Conservation (phyloP, 2,113 vertebrate genomes). For the Atractosteus spatula region DNA sequence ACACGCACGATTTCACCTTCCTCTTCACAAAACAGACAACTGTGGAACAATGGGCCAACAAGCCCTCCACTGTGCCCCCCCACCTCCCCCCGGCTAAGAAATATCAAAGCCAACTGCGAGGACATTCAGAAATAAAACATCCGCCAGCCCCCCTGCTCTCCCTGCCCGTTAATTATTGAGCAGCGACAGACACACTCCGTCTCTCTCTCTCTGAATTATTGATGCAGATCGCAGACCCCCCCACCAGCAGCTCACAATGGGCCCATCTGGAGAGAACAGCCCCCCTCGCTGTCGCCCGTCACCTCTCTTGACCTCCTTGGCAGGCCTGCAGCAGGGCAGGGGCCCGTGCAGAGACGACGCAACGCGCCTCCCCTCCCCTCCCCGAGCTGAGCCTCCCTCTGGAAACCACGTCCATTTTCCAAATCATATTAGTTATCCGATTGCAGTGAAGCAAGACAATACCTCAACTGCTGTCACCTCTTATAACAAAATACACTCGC, state of each 20-base stretch:
- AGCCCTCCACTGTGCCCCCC: too few relatives aligned
- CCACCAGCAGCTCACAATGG: constrained; percentile 48
- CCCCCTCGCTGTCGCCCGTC: constrained; percentile 32
- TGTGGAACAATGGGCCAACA: too few relatives aligned
- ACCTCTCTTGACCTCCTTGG: constrained; percentile 6
- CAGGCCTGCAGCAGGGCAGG: constrained; percentile 1
- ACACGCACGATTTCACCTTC: too few relatives aligned
- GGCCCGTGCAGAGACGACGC: background rate
- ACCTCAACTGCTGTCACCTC: too few relatives aligned
- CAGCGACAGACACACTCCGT: constrained; percentile 56
- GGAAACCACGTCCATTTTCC: too few relatives aligned
- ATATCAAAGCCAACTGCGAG: constrained; percentile 60
- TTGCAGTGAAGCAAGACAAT: too few relatives aligned
- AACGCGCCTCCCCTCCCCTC: too few relatives aligned
- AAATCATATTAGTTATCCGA: too few relatives aligned
- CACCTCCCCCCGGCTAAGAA: constrained; percentile 12
- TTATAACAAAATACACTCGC: too few relatives aligned
- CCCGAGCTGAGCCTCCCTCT: too few relatives aligned
- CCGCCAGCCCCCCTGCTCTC: constrained; percentile 53
- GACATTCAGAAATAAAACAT: constrained; percentile 54
- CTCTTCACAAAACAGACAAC: too few relatives aligned
- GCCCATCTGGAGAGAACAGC: constrained; percentile 58
- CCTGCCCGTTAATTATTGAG: constrained; percentile 68
- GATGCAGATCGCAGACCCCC: constrained; percentile 47
- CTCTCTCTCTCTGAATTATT: constrained; percentile 69